phyloP scores from a whole-genome alignment of 2,113 vertebrate species.

The Sminthopsis crassicaudata region DNA sequence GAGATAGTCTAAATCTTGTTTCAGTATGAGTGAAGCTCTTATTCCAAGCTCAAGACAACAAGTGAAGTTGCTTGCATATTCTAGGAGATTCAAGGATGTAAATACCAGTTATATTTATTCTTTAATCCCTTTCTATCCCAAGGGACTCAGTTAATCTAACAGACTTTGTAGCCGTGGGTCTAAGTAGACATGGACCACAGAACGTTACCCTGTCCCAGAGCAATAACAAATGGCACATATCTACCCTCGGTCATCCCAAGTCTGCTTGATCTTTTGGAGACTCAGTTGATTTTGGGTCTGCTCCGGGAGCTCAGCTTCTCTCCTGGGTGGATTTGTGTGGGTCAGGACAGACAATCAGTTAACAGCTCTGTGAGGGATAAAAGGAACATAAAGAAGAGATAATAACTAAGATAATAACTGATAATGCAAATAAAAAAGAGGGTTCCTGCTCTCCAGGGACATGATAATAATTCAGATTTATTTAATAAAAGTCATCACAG shows the following conservation, averaged over 20 bases:
- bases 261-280: not conserved
- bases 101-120: constrained; percentile 47
- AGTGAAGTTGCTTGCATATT: constrained; percentile 10
- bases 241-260: constrained; percentile 8
- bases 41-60: constrained; percentile 38
- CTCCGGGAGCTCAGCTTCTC: not conserved
- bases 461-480: no score
- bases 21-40: no score
- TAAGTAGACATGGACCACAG: not conserved
- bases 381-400: no score
- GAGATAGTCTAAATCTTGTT: constrained; percentile 34
- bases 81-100: not conserved
- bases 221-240: constrained; percentile 44
- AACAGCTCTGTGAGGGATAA: no score
- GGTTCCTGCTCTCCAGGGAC: no score
- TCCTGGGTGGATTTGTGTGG: not conserved
- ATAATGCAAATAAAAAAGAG: no score
- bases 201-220: constrained; percentile 13
- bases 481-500: no score
- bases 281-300: constrained; percentile 11
- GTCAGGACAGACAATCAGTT: not conserved
- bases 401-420: no score
- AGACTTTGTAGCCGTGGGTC: constrained; percentile 1
- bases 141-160: constrained; percentile 18
- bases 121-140: constrained; percentile 44